These are phyloP conservation scores for Aspidapion aeneum DNA, from an alignment of 2,888 invertebrate genomes.

Conservation along the genomic window DNA sequence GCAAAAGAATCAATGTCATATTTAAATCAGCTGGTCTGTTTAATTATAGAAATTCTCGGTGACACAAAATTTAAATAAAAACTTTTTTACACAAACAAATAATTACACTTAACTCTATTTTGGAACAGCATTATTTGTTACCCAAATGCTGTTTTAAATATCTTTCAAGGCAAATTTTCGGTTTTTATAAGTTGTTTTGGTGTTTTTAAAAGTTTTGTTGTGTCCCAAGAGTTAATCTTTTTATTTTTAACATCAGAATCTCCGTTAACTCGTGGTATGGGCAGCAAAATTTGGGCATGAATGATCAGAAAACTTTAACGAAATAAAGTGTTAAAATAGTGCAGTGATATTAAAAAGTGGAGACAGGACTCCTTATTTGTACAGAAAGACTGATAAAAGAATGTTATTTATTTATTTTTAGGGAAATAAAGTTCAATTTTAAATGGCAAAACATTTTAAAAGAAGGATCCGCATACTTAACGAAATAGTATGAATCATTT, in stretches of 20 bases:
- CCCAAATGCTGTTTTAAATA: slow-evolving; percentile 20
- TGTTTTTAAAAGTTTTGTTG: background rate
- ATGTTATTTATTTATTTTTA: background rate
- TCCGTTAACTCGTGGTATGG: slow-evolving; percentile 16
- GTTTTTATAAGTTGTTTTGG: slow-evolving; percentile 12
- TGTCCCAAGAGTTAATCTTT: background rate
- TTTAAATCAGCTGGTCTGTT: too few species aligned
- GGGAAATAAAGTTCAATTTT: background rate
- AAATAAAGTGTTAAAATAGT: background rate
- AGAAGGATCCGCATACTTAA: background rate
- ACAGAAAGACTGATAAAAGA: background rate
- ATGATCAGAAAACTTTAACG: background rate
- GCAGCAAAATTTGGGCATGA: slow-evolving; percentile 4
- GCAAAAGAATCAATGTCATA: too few species aligned
- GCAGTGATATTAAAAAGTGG: background rate
- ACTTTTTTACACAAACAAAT: too few species aligned
- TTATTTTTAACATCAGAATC: slow-evolving; percentile 22
- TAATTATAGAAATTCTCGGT: too few species aligned
- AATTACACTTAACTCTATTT: background rate
- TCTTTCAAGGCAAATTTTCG: background rate
- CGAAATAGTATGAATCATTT: background rate
- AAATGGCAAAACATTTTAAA: background rate
- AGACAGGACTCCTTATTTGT: background rate
- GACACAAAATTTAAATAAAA: too few species aligned
- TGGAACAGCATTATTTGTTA: slow-evolving; percentile 11